Conservation (phyloP, 2,888 invertebrate species). For the Tanytarsus gracilentus region DNA sequence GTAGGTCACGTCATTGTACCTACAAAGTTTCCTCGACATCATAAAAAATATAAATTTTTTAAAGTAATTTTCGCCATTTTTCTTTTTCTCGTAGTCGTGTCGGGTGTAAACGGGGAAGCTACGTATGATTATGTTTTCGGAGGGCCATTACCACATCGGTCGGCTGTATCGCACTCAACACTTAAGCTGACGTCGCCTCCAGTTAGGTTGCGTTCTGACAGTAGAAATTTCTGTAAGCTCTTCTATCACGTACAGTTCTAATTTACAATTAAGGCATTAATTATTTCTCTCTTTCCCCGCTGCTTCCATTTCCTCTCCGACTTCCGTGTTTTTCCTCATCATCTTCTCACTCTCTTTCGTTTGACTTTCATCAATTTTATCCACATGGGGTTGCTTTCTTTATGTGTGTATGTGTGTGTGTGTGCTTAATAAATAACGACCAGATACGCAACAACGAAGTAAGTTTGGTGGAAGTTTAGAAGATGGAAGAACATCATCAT, state of each 20-base stretch:
- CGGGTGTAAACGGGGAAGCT: conserved; percentile 45
- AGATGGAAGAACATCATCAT: conserved; percentile 40
- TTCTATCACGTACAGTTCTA: not conserved
- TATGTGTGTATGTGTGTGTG: not conserved
- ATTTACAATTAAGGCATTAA: not conserved
- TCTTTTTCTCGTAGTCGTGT: conserved; percentile 36
- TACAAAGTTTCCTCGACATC: no score
- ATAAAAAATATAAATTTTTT: no score
- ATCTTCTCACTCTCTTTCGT: no score
- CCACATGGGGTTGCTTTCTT: no score
- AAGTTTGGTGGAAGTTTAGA: conserved; percentile 31
- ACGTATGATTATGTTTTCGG: conserved; percentile 47
- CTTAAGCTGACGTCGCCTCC: conserved; percentile 46
- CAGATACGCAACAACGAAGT: conserved; percentile 29
- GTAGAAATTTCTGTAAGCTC: conserved; percentile 23
- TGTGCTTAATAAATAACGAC: not conserved
- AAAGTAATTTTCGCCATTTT: no score
- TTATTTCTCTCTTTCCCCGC: no score
- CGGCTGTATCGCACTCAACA: conserved; percentile 41
- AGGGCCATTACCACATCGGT: conserved; percentile 43
- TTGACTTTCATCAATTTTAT: no score
- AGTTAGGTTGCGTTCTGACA: conserved; percentile 24
- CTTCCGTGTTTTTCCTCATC: no score
- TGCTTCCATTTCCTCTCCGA: no score
- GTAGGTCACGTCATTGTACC: no score